These are phyloP conservation scores for Tenthredo livida DNA, from an alignment of 2,888 invertebrate genomes.

Conservation along the genomic window DNA sequence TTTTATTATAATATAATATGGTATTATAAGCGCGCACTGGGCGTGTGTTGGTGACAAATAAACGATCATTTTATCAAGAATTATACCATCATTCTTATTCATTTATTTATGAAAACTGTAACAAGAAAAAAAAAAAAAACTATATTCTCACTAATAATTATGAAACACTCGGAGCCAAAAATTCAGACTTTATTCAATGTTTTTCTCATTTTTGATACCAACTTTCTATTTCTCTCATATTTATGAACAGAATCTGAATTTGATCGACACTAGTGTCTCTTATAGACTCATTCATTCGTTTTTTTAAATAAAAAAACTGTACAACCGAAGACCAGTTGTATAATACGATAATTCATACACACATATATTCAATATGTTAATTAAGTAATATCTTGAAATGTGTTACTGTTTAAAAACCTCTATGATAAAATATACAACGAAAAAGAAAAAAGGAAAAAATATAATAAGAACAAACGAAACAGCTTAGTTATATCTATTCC, in stretches of 20 bases:
- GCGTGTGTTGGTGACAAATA: constrained; percentile 61
- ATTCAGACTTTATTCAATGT: background rate
- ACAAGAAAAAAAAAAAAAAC: no score
- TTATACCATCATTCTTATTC: constrained; percentile 47
- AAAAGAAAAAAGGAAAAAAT: background rate
- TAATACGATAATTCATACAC: background rate
- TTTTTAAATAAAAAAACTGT: background rate
- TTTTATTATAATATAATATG: constrained; percentile 5
- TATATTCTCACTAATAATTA: constrained; percentile 1
- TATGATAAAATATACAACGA: constrained; percentile 32
- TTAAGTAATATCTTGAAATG: background rate
- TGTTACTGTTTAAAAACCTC: background rate
- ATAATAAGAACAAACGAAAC: background rate
- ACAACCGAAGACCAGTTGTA: background rate
- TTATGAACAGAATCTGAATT: background rate
- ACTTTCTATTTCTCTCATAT: background rate
- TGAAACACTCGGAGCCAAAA: background rate
- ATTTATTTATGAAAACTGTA: no score
- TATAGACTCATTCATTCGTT: background rate
- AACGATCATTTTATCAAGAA: constrained; percentile 64
- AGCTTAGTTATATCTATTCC: background rate
- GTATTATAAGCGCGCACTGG: constrained; percentile 9
- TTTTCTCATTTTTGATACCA: background rate
- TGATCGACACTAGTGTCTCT: background rate
- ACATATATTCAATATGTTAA: background rate